phyloP scores from a whole-genome alignment of 2,113 vertebrate genomes.

The Psophia crepitans region DNA sequence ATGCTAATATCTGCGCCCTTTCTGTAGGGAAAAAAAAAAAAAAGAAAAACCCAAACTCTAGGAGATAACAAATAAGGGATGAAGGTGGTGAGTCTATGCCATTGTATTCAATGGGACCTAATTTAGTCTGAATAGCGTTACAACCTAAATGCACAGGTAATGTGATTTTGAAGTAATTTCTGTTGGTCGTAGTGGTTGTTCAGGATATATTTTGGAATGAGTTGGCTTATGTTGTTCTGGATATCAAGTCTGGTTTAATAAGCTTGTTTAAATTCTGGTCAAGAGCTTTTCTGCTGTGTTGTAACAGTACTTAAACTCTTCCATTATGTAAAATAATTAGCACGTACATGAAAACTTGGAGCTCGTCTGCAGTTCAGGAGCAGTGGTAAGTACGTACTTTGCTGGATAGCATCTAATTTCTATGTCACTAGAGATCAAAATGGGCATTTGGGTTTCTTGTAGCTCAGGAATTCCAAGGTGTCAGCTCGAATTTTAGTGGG shows the following conservation, averaged over 20 bases:
- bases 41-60: not conserved
- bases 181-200: not conserved
- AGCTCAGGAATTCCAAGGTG: not conserved
- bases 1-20: not conserved
- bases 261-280: not conserved
- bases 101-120: not conserved
- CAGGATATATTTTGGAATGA: not conserved
- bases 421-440: not conserved
- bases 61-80: not conserved
- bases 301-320: not conserved
- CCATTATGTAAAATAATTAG: not conserved
- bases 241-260: not conserved
- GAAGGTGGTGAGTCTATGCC: not conserved
- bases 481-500: not conserved
- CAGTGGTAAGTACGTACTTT: not conserved
- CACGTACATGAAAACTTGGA: not conserved
- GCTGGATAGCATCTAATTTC: not conserved
- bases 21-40: not conserved
- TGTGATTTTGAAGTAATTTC: not conserved
- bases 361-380: not conserved
- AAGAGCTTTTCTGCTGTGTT: not conserved
- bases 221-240: not conserved
- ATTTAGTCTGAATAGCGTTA: not conserved
- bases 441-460: rapidly evolving
- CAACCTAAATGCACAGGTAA: not conserved